Conservation (phyloP, 1,140 invertebrate species). For the Lucilia cuprina region DNA sequence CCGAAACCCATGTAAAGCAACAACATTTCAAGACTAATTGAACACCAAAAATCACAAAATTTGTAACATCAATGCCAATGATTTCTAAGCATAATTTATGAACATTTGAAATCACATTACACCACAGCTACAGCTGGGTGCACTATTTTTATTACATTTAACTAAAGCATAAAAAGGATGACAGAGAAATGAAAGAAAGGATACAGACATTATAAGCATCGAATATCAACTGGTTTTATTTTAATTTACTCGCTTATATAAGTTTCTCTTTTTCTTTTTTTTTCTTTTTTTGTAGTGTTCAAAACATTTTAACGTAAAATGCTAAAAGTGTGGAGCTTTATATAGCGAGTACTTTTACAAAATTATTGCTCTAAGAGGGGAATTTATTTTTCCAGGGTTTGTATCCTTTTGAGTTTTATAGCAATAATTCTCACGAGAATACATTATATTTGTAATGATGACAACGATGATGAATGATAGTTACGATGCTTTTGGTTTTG, state of each 20-base stretch:
- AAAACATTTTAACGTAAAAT: background rate
- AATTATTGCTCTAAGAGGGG: background rate
- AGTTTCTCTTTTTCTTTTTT: too few relatives aligned
- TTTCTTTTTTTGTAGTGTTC: too few relatives aligned
- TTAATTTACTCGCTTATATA: conserved; percentile 3
- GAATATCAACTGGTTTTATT: conserved; percentile 15
- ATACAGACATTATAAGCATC: background rate
- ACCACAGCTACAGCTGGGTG: background rate
- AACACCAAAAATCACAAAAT: background rate
- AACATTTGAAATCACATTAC: conserved; percentile 1
- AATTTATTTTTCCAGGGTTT: too few relatives aligned
- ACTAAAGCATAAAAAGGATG: background rate
- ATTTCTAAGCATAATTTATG: background rate
- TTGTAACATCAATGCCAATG: background rate
- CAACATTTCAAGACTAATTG: background rate
- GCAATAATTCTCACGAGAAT: background rate
- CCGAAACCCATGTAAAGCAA: background rate
- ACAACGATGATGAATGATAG: conserved; percentile 12
- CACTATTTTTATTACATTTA: background rate
- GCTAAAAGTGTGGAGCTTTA: background rate
- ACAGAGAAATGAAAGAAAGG: background rate
- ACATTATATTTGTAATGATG: conserved; percentile 11
- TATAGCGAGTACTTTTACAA: too few relatives aligned
- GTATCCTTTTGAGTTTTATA: background rate
- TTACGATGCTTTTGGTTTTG: background rate